phyloP scores from a whole-genome alignment of 2,888 invertebrate species.

The Thera britannica region DNA sequence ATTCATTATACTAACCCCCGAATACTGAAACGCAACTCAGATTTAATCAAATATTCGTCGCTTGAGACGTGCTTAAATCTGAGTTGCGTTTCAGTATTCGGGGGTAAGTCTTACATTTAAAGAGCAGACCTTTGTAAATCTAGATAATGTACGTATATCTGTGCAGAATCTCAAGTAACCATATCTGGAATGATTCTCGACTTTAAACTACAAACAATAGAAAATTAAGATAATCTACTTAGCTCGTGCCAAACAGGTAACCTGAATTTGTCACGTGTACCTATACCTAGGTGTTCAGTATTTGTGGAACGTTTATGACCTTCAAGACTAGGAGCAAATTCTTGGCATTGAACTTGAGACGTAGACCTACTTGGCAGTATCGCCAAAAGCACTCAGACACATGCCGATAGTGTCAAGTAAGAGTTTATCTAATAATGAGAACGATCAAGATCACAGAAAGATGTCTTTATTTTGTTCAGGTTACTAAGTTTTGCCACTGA shows the following conservation, averaged over 20 bases:
- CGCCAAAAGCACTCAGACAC: constrained; percentile 58
- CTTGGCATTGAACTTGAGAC: constrained; percentile 79
- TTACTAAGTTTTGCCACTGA: too few species aligned
- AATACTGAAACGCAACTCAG: too few species aligned
- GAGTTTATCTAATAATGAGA: neutral
- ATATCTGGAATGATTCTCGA: constrained; percentile 35
- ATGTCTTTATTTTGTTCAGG: too few species aligned
- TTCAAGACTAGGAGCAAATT: constrained; percentile 59
- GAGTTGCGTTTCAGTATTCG: too few species aligned
- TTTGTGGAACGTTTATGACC: constrained; percentile 53
- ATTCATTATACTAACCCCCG: too few species aligned
- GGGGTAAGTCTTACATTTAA: too few species aligned
- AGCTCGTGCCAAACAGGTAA: constrained; percentile 45
- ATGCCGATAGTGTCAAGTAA: constrained; percentile 5
- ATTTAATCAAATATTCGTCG: too few species aligned
- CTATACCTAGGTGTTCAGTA: constrained; percentile 32
- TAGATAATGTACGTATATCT: constrained; percentile 5
- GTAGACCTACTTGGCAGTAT: constrained; percentile 68
- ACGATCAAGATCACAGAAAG: neutral
- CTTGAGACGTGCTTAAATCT: too few species aligned
- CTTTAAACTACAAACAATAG: constrained; percentile 42
- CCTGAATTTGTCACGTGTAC: constrained; percentile 39
- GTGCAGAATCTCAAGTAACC: constrained; percentile 26
- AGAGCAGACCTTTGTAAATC: neutral
- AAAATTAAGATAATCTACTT: constrained; percentile 43